A percentile compares a stretch with the other conserved stretches of the same genome.
These are phyloP conservation scores for Lepidurus apus DNA, from an alignment of 1,140 invertebrate genomes.

Conservation along the genomic window DNA sequence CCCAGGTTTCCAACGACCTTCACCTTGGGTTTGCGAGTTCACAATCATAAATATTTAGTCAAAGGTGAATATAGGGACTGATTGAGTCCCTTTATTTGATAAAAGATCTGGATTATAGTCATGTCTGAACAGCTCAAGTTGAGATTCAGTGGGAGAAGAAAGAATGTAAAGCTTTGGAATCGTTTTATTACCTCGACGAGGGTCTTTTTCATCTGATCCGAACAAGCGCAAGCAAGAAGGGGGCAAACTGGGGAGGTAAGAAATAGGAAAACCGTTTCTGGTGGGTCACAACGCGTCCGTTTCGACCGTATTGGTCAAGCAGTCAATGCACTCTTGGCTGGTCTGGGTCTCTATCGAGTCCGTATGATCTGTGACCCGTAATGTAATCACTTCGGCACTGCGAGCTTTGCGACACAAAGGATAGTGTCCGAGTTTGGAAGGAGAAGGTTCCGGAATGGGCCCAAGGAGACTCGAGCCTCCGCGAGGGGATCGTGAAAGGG, in stretches of 20 bases:
- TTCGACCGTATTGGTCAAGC: background rate
- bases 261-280: background rate
- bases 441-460: background rate
- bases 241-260: background rate
- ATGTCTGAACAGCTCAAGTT: background rate
- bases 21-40: too few relatives aligned
- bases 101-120: too few relatives aligned
- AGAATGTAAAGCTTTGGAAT: background rate
- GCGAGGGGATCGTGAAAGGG: background rate
- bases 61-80: too few relatives aligned
- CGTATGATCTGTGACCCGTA: conserved; percentile 26
- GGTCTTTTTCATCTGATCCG: background rate
- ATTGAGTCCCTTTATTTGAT: too few relatives aligned
- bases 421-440: background rate
- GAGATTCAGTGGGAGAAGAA: background rate
- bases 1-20: too few relatives aligned
- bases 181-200: background rate
- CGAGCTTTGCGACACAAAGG: conserved; percentile 29
- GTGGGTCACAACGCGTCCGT: background rate
- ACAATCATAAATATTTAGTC: too few relatives aligned
- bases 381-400: conserved; percentile 33
- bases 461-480: conserved; percentile 8
- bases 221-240: background rate
- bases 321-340: background rate
- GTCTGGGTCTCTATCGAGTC: background rate